phyloP scores from a whole-genome alignment of 2,888 invertebrate species.

The Merodon equestris region DNA sequence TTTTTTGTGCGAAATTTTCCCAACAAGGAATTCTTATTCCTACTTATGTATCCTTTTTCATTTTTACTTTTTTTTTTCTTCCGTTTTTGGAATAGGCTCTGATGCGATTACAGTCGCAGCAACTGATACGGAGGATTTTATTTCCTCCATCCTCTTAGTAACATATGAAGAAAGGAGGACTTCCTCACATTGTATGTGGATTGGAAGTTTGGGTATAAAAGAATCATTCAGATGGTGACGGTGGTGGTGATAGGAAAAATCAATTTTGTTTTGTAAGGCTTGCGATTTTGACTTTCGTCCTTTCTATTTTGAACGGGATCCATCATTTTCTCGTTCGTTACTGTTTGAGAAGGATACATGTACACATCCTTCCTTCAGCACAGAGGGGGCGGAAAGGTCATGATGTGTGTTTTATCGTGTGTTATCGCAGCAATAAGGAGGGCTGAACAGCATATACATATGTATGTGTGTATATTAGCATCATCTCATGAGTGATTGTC shows the following conservation, averaged over 20 bases:
- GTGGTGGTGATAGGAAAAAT: conserved; percentile 47
- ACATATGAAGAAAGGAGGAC: conserved; percentile 2
- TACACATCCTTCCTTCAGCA: no score
- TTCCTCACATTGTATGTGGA: not conserved
- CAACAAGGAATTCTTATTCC: conserved; percentile 48
- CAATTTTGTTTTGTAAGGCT: conserved; percentile 63
- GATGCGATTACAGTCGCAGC: conserved; percentile 56
- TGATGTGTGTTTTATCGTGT: conserved; percentile 40
- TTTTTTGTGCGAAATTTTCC: conserved; percentile 22
- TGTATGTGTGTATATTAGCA: no score
- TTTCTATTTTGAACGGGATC: conserved; percentile 27
- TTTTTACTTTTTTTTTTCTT: no score
- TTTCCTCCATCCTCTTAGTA: not conserved
- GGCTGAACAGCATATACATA: no score
- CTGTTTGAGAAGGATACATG: conserved; percentile 9
- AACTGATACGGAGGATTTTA: conserved; percentile 49
- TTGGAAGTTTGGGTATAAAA: conserved; percentile 17
- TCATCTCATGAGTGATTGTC: conserved; percentile 55
- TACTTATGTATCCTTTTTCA: conserved; percentile 38
- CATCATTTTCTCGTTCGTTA: conserved; percentile 37
- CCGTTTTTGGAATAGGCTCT: conserved; percentile 43
- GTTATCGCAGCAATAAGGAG: conserved; percentile 26
- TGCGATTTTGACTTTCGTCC: conserved; percentile 56
- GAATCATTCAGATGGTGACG: conserved; percentile 1
- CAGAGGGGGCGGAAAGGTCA: not conserved